A percentile compares a stretch with the other conserved stretches of the same genome.
Conservation (phyloP, 1,140 invertebrate genomes). For the Phocides pigmalion region DNA sequence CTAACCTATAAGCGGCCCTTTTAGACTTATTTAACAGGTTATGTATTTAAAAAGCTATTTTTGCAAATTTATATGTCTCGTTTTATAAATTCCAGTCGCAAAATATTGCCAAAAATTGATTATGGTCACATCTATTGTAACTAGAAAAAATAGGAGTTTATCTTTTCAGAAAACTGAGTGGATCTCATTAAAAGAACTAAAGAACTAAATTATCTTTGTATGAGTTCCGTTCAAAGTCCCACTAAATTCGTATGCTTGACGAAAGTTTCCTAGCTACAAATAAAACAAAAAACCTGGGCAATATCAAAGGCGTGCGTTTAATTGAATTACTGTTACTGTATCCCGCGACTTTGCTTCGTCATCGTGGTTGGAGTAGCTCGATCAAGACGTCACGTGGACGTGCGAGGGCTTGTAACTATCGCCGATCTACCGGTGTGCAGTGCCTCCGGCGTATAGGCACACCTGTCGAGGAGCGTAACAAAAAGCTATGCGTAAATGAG, state of each 20-base stretch:
- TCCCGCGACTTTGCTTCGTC: not conserved
- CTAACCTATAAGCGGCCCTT: too few relatives aligned
- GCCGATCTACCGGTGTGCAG: constrained; percentile 13
- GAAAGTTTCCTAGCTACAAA: not conserved
- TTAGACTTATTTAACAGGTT: too few relatives aligned
- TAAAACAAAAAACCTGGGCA: not conserved
- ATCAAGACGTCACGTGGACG: constrained; percentile 48
- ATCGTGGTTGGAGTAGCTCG: not conserved
- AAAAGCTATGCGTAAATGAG: not conserved
- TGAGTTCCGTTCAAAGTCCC: not conserved
- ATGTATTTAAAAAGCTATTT: too few relatives aligned
- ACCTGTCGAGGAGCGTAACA: constrained; percentile 38
- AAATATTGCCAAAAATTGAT: too few relatives aligned
- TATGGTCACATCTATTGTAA: too few relatives aligned
- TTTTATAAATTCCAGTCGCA: too few relatives aligned
- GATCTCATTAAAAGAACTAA: too few relatives aligned
- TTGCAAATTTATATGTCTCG: too few relatives aligned
- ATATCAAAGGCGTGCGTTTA: not conserved
- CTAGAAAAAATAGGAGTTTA: too few relatives aligned
- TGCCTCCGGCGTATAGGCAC: constrained; percentile 35
- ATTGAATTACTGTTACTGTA: not conserved
- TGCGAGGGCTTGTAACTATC: constrained; percentile 36
- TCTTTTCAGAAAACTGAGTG: too few relatives aligned
- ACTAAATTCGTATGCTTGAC: not conserved
- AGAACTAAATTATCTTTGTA: too few relatives aligned